These are phyloP conservation scores for Phorcus lineatus DNA, from an alignment of 2,888 invertebrate genomes.

Conservation along the genomic window DNA sequence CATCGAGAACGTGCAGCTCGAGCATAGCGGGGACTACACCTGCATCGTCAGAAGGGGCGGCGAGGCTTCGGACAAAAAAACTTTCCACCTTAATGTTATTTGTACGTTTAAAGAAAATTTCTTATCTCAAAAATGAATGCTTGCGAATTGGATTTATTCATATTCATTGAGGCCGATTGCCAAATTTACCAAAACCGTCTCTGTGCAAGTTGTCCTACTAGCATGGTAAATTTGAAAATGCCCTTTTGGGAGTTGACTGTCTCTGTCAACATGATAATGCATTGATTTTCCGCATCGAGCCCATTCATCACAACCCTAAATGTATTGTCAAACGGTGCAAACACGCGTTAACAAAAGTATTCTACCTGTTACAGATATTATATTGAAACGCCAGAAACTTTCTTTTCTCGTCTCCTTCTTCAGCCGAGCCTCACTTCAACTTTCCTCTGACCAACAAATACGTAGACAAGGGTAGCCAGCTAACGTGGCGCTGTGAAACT, in stretches of 20 bases:
- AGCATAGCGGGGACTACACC: constrained; percentile 93
- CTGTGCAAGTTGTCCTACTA: too few species aligned
- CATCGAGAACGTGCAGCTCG: constrained; percentile 89
- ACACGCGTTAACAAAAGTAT: too few species aligned
- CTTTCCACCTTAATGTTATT: constrained; percentile 34
- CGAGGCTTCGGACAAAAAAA: constrained; percentile 37
- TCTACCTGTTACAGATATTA: too few species aligned
- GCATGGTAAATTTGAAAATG: too few species aligned
- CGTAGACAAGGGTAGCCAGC: constrained; percentile 58
- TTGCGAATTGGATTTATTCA: not conserved
- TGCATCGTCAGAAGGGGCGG: constrained; percentile 81
- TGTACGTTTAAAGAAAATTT: not conserved
- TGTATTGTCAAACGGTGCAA: too few species aligned
- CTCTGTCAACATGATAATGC: too few species aligned
- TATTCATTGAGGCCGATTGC: too few species aligned
- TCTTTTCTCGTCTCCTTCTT: not conserved
- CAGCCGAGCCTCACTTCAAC: constrained; percentile 70
- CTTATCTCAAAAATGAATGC: not conserved
- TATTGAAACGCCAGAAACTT: too few species aligned
- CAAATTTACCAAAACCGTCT: not conserved
- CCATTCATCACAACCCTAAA: too few species aligned
- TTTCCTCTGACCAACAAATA: constrained; percentile 65
- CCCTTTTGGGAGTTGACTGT: too few species aligned
- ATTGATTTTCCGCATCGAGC: too few species aligned
- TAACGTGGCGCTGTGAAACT: constrained; percentile 68